Base-by-base conservation (phyloP, 2,888 invertebrate genomes). In the Rotaria magnacalcarata region DNA sequence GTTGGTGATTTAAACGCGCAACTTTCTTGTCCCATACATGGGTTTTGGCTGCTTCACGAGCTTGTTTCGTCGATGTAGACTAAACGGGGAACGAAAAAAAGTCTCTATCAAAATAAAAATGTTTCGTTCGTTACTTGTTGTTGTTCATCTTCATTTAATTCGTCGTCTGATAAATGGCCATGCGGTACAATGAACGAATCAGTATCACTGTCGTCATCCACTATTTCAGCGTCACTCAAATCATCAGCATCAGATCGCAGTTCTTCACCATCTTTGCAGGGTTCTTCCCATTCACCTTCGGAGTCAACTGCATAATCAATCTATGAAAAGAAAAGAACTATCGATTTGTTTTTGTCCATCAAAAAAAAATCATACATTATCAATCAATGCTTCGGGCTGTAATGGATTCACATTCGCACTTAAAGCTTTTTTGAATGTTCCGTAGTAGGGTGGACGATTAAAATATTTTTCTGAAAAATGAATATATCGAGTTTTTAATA, bases 111-210 rank as follows among this genome's bases (percentile, higher is more conserved):
- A n/a, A n/a, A n/a, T n/a, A n/a, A n/a, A 2, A 0, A 6, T n/a
- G n/a, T 58, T n/a, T 67, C 10, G 14, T 67, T 19, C 7, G 21
- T 24, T 67, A 67, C 67, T 34, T 67, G 67, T 67, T 67, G 67
- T 19, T 67, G 80, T 86, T 86, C 86, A 67, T 86, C 86, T 85
- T 90, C 90, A 85, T 90, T 90, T 50, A 92, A 91, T 88, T 96
- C 92, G 87, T 91, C 96, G 92, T 96, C 96, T 74, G 93, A 93
- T 27, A 93, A 91, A 89, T 93, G 94, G 74, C 97, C 97, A 89
- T 97, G 97, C 7, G 97, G 97, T 54, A 98, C 97, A 92, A 97
- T 96, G 92, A 96, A 95, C 87, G 96, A 96, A 90, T 97, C 96
- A 89, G 96, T 97, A n/a, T 90, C 90, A 60, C 90, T 90, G 56